A percentile compares a stretch with the other conserved stretches of the same genome.
Evolutionary conservation across 2,797 vertebrate species (phyloP).

Genomic region (Sebastes iracundus): DNA sequence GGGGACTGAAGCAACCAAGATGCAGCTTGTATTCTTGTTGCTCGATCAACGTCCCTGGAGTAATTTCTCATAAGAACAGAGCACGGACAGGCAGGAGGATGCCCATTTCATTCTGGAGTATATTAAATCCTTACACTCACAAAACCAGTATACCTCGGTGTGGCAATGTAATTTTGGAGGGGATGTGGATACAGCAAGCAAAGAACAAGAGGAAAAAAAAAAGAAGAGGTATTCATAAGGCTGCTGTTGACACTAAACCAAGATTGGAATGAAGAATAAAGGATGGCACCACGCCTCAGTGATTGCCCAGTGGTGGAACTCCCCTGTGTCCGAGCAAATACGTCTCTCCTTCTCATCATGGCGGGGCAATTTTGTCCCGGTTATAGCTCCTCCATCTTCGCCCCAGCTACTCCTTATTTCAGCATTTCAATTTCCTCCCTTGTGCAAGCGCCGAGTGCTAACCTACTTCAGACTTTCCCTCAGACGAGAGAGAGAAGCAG

Average conservation of each 20-base stretch:
- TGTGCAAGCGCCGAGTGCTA: constrained; percentile 65
- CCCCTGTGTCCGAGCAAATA: constrained; percentile 69
- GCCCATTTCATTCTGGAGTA: constrained; percentile 70
- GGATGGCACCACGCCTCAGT: constrained; percentile 40
- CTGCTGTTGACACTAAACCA: constrained; percentile 61
- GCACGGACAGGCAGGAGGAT: constrained; percentile 40
- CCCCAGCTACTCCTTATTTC: constrained; percentile 78
- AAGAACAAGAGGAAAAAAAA: background rate
- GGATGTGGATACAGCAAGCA: constrained; percentile 39
- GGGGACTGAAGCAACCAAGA: constrained; percentile 39
- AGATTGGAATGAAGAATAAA: constrained; percentile 67
- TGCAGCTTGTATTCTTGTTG: constrained; percentile 55
- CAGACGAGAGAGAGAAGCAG: constrained; percentile 28
- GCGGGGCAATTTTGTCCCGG: constrained; percentile 71
- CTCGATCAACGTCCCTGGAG: constrained; percentile 68
- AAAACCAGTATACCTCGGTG: constrained; percentile 39
- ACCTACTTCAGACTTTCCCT: constrained; percentile 73
- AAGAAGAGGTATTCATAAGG: constrained; percentile 55
- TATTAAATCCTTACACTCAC: constrained; percentile 68
- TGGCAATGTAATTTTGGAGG: constrained; percentile 50
- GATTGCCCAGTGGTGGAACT: constrained; percentile 66
- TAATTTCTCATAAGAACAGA: constrained; percentile 71
- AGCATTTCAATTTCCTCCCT: constrained; percentile 81
- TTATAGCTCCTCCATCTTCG: constrained; percentile 76
- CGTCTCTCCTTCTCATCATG: constrained; percentile 73